Percentiles rank a stretch among this genome's conserved stretches.
phyloP scores from a whole-genome alignment of 1,140 invertebrate genomes.

The Bradysia coprophila region DNA sequence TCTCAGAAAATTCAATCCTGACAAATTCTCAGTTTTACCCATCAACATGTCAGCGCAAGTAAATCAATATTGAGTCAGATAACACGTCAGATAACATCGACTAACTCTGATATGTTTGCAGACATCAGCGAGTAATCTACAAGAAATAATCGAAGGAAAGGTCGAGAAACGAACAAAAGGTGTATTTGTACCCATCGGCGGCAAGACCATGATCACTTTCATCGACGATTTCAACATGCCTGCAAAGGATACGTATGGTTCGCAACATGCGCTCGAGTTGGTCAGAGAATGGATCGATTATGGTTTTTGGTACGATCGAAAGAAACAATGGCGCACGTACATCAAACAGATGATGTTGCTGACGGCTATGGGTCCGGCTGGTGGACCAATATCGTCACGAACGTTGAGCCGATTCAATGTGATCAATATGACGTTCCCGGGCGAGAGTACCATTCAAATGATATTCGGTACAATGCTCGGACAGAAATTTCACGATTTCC shows the following conservation, averaged over 20 bases:
- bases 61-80: too few relatives aligned
- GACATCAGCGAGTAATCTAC: conserved; percentile 56
- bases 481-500: conserved; percentile 59
- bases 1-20: conserved; percentile 35
- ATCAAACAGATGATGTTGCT: conserved; percentile 58
- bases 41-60: conserved; percentile 71
- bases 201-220: conserved; percentile 62
- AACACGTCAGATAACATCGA: too few relatives aligned
- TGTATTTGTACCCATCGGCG: conserved; percentile 51
- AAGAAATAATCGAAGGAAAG: conserved; percentile 59
- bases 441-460: conserved; percentile 49
- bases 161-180: conserved; percentile 71
- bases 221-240: conserved; percentile 87
- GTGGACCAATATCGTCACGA: conserved; percentile 53
- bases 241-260: conserved; percentile 66
- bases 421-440: conserved; percentile 66
- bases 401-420: conserved; percentile 61
- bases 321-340: conserved; percentile 51
- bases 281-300: conserved; percentile 74
- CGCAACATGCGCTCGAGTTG: conserved; percentile 68
- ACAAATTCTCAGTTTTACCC: conserved; percentile 43
- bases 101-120: too few relatives aligned
- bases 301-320: conserved; percentile 66
- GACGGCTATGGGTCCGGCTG: conserved; percentile 61
- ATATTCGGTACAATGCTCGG: conserved; percentile 70